Evolutionary conservation across 2,797 vertebrate genomes (phyloP).

Genomic region (Varecia variegata): DNA sequence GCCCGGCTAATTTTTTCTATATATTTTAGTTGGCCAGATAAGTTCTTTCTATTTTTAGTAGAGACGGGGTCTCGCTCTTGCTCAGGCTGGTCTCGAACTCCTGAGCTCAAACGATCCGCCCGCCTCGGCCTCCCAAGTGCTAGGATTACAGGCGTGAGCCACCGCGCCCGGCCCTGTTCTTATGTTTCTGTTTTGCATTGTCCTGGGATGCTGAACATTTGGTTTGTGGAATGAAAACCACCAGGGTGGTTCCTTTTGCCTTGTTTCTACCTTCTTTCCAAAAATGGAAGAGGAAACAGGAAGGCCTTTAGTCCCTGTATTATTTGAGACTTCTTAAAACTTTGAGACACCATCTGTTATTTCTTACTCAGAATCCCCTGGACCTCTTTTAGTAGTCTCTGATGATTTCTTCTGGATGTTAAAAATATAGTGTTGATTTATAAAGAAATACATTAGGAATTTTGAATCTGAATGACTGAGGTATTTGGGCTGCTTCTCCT

Average conservation of each 20-base stretch:
- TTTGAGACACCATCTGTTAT: conserved; percentile 48
- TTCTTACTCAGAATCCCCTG: conserved; percentile 49
- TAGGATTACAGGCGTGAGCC: too few relatives aligned
- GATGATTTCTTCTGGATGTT: conserved; percentile 70
- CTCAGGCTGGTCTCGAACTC: too few relatives aligned
- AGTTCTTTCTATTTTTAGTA: too few relatives aligned
- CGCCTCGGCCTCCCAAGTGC: too few relatives aligned
- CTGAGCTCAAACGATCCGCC: too few relatives aligned
- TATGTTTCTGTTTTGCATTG: conserved; percentile 32
- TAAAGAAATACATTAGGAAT: conserved; percentile 56
- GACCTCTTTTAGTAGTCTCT: conserved; percentile 59
- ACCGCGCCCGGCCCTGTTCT: too few relatives aligned
- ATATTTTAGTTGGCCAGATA: too few relatives aligned
- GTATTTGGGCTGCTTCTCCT: conserved; percentile 6
- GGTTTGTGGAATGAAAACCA: conserved; percentile 43
- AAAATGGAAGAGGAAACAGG: conserved; percentile 12
- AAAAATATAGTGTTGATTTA: conserved; percentile 64
- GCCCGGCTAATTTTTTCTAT: too few relatives aligned
- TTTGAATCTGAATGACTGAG: conserved; percentile 32
- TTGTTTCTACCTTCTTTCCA: conserved; percentile 43
- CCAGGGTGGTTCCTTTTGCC: conserved; percentile 17
- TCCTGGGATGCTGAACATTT: conserved; percentile 55
- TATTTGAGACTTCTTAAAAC: conserved; percentile 63
- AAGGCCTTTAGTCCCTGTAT: conserved; percentile 22
- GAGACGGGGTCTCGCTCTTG: too few relatives aligned